Evolutionary conservation across 2,113 vertebrate genomes (phyloP).

Genomic region (Tetrao urogallus): DNA sequence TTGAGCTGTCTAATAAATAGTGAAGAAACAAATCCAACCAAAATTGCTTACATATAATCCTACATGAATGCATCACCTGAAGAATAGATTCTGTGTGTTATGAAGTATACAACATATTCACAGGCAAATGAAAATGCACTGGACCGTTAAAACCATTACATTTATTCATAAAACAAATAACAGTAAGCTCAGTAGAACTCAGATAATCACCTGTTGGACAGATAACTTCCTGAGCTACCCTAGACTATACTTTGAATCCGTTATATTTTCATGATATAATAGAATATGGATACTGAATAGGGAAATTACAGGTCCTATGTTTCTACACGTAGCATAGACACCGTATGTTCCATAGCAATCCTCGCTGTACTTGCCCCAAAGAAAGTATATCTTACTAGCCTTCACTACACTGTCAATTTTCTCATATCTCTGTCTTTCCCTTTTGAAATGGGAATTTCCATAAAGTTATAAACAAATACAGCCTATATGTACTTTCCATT

Average conservation of each 20-base stretch:
- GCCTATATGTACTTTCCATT: not conserved
- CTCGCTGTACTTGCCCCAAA: not conserved
- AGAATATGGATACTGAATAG: not conserved
- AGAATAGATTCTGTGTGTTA: not conserved
- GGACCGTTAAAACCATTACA: not conserved
- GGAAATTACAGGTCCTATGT: not conserved
- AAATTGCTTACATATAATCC: not conserved
- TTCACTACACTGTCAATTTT: not conserved
- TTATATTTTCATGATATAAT: not conserved
- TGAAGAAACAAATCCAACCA: not conserved
- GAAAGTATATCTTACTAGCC: not conserved
- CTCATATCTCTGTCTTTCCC: not conserved
- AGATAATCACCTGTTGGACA: not conserved
- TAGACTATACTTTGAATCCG: not conserved
- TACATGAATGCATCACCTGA: not conserved
- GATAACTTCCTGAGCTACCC: not conserved
- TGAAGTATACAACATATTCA: not conserved
- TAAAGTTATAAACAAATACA: not conserved
- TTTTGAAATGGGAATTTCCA: not conserved
- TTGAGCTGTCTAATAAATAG: not conserved
- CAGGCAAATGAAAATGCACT: not conserved
- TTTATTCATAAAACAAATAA: not conserved
- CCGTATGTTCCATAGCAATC: not conserved
- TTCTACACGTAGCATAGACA: not conserved
- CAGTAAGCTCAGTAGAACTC: not conserved